These are phyloP conservation scores for Temnopleurus reevesii DNA, from an alignment of 53 echinoderm and acorn worm species.

Conservation along the genomic window DNA sequence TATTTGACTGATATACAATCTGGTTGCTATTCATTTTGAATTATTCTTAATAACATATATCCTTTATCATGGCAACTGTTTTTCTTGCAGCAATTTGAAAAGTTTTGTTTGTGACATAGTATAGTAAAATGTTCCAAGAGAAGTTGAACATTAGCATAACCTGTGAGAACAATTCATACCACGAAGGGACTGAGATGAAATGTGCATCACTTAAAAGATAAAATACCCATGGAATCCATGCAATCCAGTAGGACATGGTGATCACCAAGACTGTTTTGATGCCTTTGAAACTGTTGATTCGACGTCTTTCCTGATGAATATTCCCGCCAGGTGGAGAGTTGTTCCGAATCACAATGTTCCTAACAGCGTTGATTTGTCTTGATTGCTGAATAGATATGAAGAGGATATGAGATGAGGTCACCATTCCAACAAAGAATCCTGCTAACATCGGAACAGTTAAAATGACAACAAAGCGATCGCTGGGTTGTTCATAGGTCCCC, in stretches of 20 bases:
- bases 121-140: background rate
- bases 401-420: background rate
- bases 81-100: background rate
- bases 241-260: background rate
- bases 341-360: background rate
- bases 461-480: background rate
- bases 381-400: background rate
- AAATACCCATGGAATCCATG: background rate
- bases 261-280: background rate
- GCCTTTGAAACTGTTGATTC: background rate
- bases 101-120: background rate
- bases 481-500: background rate
- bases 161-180: background rate
- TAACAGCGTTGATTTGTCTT: background rate
- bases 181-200: background rate
- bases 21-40: too few species aligned
- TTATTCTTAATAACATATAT: too few species aligned
- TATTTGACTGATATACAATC: too few species aligned
- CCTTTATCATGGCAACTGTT: too few species aligned
- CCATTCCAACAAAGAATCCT: background rate
- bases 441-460: background rate
- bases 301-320: background rate
- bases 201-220: background rate
- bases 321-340: background rate
- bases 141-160: background rate